These are phyloP conservation scores for Balaeniceps rex DNA, from an alignment of 2,113 vertebrate species.

Conservation along the genomic window DNA sequence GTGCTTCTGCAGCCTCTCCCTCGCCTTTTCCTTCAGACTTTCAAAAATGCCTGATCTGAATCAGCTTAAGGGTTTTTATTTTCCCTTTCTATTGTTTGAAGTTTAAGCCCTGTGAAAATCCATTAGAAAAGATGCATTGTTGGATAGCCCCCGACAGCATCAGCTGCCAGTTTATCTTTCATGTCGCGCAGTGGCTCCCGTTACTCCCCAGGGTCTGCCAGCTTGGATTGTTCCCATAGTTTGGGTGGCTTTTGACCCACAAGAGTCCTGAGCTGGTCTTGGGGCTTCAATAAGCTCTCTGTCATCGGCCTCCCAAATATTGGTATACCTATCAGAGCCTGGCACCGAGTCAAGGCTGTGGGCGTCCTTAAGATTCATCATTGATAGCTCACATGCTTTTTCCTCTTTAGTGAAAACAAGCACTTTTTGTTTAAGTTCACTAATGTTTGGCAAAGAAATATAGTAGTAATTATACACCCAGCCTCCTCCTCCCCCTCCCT, in stretches of 20 bases:
- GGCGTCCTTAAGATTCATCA: slow-evolving; percentile 67
- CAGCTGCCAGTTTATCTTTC: slow-evolving; percentile 59
- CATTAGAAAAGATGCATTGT: slow-evolving; percentile 45
- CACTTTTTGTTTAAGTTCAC: slow-evolving; percentile 78
- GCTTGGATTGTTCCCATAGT: slow-evolving; percentile 72
- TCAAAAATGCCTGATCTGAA: not conserved
- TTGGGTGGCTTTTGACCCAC: slow-evolving; percentile 67
- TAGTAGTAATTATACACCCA: slow-evolving; percentile 68
- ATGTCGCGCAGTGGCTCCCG: slow-evolving; percentile 33
- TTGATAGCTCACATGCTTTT: slow-evolving; percentile 72
- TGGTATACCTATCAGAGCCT: slow-evolving; percentile 60
- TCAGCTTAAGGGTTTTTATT: slow-evolving; percentile 12
- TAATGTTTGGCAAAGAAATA: slow-evolving; percentile 77
- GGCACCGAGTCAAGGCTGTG: slow-evolving; percentile 57
- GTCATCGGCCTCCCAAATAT: slow-evolving; percentile 60
- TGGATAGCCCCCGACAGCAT: slow-evolving; percentile 25
- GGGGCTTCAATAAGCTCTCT: slow-evolving; percentile 72
- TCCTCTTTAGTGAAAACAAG: slow-evolving; percentile 73
- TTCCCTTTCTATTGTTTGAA: slow-evolving; percentile 13
- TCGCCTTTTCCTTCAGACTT: not conserved
- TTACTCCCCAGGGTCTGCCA: slow-evolving; percentile 64
- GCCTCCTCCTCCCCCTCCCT: not conserved
- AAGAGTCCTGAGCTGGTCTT: slow-evolving; percentile 42
- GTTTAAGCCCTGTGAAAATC: slow-evolving; percentile 45
- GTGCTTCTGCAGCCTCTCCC: not conserved